These are phyloP conservation scores for Verasper variegatus DNA, from an alignment of 2,113 vertebrate species.

Conservation along the genomic window DNA sequence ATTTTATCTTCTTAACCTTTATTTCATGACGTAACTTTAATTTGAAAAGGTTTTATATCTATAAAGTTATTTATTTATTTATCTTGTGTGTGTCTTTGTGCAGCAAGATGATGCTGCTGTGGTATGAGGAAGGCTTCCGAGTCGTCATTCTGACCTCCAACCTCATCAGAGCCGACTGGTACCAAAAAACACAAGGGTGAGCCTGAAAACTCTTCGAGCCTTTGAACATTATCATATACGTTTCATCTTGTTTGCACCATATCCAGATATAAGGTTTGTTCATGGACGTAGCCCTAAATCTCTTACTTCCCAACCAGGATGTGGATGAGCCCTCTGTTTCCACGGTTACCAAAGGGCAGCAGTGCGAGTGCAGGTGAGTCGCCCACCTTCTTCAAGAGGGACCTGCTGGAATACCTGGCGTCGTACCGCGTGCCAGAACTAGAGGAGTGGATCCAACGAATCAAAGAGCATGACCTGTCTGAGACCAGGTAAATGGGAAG, in stretches of 20 bases:
- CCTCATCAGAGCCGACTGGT: conserved; percentile 95
- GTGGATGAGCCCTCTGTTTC: conserved; percentile 96
- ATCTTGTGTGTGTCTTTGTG: conserved; percentile 21
- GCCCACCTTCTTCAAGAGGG: conserved; percentile 90
- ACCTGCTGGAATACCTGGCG: conserved; percentile 89
- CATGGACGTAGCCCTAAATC: background rate
- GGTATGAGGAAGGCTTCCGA: conserved; percentile 95
- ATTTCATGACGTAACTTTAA: no score
- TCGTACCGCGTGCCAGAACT: conserved; percentile 88
- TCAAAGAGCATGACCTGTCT: conserved; percentile 92
- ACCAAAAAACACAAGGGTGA: conserved; percentile 98
- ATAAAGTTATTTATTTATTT: background rate
- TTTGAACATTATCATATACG: no score
- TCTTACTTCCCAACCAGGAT: conserved; percentile 81
- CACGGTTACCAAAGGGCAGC: conserved; percentile 82
- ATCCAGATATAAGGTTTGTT: background rate
- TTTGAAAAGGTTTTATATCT: no score
- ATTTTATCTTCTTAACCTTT: no score
- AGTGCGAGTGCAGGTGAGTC: conserved; percentile 87
- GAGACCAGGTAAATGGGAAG: conserved; percentile 86
- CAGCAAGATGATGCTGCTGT: conserved; percentile 98
- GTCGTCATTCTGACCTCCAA: conserved; percentile 96
- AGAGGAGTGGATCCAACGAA: conserved; percentile 88
- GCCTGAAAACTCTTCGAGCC: conserved; percentile 2
- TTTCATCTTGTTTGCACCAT: background rate